Conservation (phyloP, 2,888 invertebrate species). For the Microplitis manilae region DNA sequence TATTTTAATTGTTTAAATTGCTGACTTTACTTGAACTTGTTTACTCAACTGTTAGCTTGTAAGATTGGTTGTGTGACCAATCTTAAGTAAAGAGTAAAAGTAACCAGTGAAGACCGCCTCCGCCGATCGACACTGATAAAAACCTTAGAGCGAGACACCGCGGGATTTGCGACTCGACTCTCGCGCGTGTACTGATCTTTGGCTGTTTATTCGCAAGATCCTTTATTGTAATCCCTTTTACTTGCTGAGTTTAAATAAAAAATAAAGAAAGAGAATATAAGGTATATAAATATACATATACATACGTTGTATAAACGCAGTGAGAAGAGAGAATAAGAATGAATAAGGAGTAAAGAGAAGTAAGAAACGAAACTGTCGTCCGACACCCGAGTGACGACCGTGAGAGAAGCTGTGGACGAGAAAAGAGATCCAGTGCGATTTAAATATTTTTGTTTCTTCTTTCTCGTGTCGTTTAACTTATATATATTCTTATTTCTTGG, state of each 20-base stretch:
- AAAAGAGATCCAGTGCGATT: conserved; percentile 33
- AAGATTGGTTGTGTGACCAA: neutral
- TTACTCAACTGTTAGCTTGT: neutral
- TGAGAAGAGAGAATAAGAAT: conserved; percentile 12
- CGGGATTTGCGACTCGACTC: conserved; percentile 40
- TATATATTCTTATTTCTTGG: conserved; percentile 10
- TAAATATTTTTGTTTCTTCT: conserved; percentile 21
- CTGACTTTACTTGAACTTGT: neutral
- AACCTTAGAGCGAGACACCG: conserved; percentile 39
- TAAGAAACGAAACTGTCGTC: conserved; percentile 19
- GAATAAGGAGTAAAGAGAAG: conserved; percentile 18
- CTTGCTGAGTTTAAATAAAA: conserved; percentile 29
- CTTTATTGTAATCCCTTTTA: conserved; percentile 42
- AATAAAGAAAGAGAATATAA: conserved; percentile 17
- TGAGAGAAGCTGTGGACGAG: conserved; percentile 35
- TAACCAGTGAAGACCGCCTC: conserved; percentile 51
- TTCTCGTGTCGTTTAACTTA: neutral
- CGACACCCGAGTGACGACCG: conserved; percentile 44
- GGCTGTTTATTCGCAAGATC: conserved; percentile 31
- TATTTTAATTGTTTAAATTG: neutral
- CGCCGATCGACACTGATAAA: conserved; percentile 75
- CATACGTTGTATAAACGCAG: neutral
- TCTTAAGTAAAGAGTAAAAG: neutral
- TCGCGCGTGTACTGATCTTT: conserved; percentile 22
- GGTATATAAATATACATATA: neutral